Conservation (phyloP, 2,113 vertebrate species). For the Kobus ellipsiprymnus region DNA sequence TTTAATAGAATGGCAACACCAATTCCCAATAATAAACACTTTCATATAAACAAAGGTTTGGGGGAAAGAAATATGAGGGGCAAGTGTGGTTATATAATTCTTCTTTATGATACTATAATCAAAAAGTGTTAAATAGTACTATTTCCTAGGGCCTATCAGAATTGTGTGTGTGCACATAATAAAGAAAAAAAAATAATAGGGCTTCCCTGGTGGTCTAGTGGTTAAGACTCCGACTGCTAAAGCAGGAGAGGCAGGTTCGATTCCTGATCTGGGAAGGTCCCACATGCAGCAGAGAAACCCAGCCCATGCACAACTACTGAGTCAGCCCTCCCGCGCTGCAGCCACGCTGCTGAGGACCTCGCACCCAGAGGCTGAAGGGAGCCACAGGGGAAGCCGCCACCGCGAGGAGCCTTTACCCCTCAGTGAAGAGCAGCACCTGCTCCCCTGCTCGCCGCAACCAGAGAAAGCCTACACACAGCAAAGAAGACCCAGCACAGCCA, state of each 20-base stretch:
- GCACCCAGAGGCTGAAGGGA: neutral
- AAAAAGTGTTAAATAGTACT: neutral
- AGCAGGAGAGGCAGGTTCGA: neutral
- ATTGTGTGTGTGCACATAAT: neutral
- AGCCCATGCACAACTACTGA: neutral
- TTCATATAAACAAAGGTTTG: neutral
- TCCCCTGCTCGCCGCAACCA: neutral
- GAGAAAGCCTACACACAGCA: neutral
- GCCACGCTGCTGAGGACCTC: neutral
- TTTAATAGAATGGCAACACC: neutral
- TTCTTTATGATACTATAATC: neutral
- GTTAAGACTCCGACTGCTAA: neutral
- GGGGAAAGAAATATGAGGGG: neutral
- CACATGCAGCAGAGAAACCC: neutral
- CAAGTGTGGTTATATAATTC: neutral
- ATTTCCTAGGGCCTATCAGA: neutral
- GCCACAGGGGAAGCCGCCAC: neutral
- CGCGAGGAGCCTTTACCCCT: no score
- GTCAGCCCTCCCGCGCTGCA: neutral
- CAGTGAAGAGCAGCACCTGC: accelerated
- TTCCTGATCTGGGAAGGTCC: neutral
- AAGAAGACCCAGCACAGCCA: neutral
- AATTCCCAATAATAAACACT: neutral
- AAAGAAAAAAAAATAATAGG: neutral
- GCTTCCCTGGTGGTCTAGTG: neutral